Evolutionary conservation across 2,888 invertebrate species (phyloP).

Genomic region (Brachyptera risi): DNA sequence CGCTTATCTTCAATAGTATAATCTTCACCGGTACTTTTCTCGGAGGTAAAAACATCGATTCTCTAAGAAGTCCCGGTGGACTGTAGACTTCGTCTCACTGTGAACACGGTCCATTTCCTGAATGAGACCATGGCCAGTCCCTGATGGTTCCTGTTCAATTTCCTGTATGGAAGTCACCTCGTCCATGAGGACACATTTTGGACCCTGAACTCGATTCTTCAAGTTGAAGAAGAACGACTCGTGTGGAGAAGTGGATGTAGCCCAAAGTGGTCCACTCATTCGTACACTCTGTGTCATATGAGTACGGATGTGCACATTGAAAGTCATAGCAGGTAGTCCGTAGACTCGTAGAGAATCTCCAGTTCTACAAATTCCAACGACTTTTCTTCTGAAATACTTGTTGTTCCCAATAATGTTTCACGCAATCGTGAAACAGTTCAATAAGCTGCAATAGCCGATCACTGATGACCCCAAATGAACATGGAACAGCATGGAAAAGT

Average conservation of each 20-base stretch:
- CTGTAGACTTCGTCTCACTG: too few relatives aligned
- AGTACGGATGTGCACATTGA: background rate
- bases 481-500: conserved; percentile 18
- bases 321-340: background rate
- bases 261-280: background rate
- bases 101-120: too few relatives aligned
- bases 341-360: background rate
- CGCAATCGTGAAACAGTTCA: background rate
- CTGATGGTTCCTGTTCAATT: too few relatives aligned
- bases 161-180: too few relatives aligned
- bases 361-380: background rate
- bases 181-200: background rate
- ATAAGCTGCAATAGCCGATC: conserved; percentile 14
- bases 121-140: too few relatives aligned
- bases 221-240: background rate
- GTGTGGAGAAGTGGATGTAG: background rate
- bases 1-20: too few relatives aligned
- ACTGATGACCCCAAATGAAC: conserved; percentile 2
- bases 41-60: too few relatives aligned
- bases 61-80: too few relatives aligned
- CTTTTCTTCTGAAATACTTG: background rate
- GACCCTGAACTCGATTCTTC: background rate
- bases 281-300: background rate
- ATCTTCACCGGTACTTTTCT: too few relatives aligned
- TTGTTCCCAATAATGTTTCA: background rate